Evolutionary conservation across 2,888 invertebrate genomes (phyloP), one percentile per base, ranked within the genome.

Genomic region (Bombylius major): DNA sequence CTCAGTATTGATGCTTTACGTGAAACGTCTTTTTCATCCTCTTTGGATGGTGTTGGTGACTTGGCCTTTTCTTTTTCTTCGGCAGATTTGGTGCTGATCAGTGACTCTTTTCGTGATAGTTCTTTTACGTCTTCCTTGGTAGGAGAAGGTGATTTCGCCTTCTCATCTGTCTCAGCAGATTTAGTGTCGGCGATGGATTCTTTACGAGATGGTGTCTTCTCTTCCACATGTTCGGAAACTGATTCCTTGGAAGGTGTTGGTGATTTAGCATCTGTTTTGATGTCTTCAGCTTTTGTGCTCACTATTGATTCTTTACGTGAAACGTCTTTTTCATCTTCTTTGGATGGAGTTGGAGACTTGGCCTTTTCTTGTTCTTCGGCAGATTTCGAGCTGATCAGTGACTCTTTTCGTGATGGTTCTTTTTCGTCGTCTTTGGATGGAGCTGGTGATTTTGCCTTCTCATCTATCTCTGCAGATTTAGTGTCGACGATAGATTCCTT

Each of bases 181-280:
- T 42, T 42, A 1, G 8, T 36, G 8, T 8, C 8, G 5, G 4
- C 34, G 8, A 36, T 36, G 1, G 34, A 36, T 8, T 36, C 34
- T 36, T 36, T 1, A 7, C 1, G 34, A 1, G 34, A 36, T 36
- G 8, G 34, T 7, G 5, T 4, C 8, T 36, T 36, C 4, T 36
- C 34, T 36, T 6, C 9, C 1, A 1, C 3, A 3, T 36, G 9
- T 36, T 36, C 36, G 9, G 36, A 1, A 0, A 72, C 68, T 23
- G 69, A 64, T 39, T 61, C 68, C 34, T 53, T 58, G 56, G 65
- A 65, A 47, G 65, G 61, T 32, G 42, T 57, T 32, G 0, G 39
- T 14, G 47, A 49, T 31, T 50, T 50, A 32, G 32, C 33, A 5
- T 49, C 49, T 14, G 31, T 33, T 36, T n/a, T 47, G 33, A n/a